Evolutionary conservation across 2,888 invertebrate genomes (phyloP), one percentile per base, ranked within the genome.

Genomic region (Boloria euphrosyne): DNA sequence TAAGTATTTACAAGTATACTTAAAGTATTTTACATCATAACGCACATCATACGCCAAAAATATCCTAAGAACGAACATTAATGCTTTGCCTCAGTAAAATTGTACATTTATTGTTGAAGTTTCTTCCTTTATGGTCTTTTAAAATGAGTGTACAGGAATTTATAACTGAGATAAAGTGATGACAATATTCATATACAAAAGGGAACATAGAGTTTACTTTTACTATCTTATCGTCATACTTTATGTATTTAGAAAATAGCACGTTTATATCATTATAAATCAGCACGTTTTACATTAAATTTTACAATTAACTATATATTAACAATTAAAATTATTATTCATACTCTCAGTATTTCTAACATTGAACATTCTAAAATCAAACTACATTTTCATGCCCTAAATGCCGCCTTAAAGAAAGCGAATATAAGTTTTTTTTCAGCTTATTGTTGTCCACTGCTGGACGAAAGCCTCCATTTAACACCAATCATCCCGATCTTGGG

Each of bases 61-160:
- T 62, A 67, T 67, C 55, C 55, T 55, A 44, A 67, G 58, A 69
- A 69, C 65, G 58, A 65, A 54, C 62, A 66, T 52, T 65, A 69
- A 63, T 68, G 68, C 66, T 69, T 67, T 61, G 43, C 62, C 60
- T 57, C 47, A 27, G 67, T 63, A 63, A 67, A 63, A 65, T 61
- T 64, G 62, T 60, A 68, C 61, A 69, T 71, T 72, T 72, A 72
- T 70, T 68, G 72, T 72, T 62, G 67, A 66, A 66, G 67, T 66
- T 71, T 72, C 71, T 70, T 73, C 70, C 66, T 70, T 73, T 72
- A 73, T 72, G 68, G 69, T 70, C 70, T 68, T 59, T 71, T 72
- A 69, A 73, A 71, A 73, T 69, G 69, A 66, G 66, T 65, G 67
- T 62, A 63, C 65, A 62, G 58, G 61, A 71, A 70, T 71, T 73